Percentiles rank a stretch among this genome's conserved stretches.
Evolutionary conservation across 2,888 invertebrate species (phyloP).

Genomic region (Hemaris fuciformis): DNA sequence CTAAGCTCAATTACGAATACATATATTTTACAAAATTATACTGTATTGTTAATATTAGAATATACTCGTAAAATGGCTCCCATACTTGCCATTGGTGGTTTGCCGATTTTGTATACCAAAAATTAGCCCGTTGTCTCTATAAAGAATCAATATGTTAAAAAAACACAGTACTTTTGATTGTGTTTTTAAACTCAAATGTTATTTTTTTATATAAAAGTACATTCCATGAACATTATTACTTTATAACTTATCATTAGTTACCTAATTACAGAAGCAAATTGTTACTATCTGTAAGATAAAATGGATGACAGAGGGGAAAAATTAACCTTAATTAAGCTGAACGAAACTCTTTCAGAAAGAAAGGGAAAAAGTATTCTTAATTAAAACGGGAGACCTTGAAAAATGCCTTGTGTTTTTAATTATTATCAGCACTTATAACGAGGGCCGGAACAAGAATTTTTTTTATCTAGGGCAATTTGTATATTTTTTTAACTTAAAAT

Average conservation of each 20-base stretch:
- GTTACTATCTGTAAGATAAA: conserved; percentile 48
- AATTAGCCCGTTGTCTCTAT: too few relatives aligned
- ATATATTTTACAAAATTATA: too few relatives aligned
- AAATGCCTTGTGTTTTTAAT: conserved; percentile 65
- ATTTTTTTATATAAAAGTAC: background rate
- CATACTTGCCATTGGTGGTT: too few relatives aligned
- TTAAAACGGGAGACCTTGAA: conserved; percentile 60
- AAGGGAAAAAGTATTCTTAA: conserved; percentile 63
- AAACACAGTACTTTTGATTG: too few relatives aligned
- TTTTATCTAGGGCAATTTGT: conserved; percentile 23
- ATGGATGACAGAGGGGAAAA: conserved; percentile 54
- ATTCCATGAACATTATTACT: background rate
- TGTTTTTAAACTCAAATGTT: background rate
- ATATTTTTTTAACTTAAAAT: too few relatives aligned
- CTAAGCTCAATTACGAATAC: too few relatives aligned
- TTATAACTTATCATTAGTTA: conserved; percentile 35
- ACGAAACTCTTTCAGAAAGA: conserved; percentile 58
- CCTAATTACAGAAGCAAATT: conserved; percentile 51
- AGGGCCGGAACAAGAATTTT: conserved; percentile 10
- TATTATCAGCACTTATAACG: conserved; percentile 20
- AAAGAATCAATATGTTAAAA: too few relatives aligned
- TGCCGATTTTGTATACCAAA: too few relatives aligned
- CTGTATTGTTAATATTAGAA: too few relatives aligned
- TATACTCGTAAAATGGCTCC: too few relatives aligned
- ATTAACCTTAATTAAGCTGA: conserved; percentile 67